A percentile compares a stretch with the other conserved stretches of the same genome.
Evolutionary conservation across 2,113 vertebrate genomes (phyloP).

Genomic region (Chionis minor): DNA sequence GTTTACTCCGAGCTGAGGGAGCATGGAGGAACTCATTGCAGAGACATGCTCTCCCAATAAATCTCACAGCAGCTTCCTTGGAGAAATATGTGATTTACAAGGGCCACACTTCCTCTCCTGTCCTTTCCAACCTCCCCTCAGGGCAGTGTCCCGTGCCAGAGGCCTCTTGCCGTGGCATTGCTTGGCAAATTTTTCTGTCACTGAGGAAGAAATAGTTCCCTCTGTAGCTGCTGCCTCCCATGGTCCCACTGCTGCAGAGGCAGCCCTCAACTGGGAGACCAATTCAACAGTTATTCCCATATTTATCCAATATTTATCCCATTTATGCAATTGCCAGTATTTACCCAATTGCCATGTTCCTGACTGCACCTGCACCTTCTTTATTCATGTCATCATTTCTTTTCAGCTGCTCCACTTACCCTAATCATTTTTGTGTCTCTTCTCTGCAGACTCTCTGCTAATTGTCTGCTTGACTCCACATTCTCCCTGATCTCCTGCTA

Average conservation of each 20-base stretch:
- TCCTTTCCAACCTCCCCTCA: not conserved
- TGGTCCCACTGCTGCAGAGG: not conserved
- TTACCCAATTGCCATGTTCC: not conserved
- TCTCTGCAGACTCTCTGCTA: conserved; percentile 29
- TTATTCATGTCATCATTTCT: conserved; percentile 17
- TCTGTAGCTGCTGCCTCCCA: not conserved
- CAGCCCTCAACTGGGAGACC: not conserved
- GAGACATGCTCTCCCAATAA: conserved; percentile 42
- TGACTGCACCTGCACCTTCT: not conserved
- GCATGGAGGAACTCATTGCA: conserved; percentile 25
- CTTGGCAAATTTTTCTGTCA: not conserved
- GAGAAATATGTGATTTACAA: conserved; percentile 15
- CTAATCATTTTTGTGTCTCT: conserved; percentile 39
- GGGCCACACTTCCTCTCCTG: not conserved
- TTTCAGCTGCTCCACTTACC: conserved; percentile 26
- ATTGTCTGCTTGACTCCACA: conserved; percentile 27
- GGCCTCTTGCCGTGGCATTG: not conserved
- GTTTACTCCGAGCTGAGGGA: conserved; percentile 63
- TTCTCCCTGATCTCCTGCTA: not conserved
- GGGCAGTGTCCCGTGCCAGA: not conserved
- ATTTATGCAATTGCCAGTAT: not conserved
- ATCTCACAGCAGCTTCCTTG: conserved; percentile 26
- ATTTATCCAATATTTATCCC: not conserved
- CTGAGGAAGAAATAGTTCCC: not conserved
- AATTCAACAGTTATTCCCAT: not conserved